Base-by-base conservation (phyloP, 64 coral and sea anemone genomes). In the Montipora efflorescens region DNA sequence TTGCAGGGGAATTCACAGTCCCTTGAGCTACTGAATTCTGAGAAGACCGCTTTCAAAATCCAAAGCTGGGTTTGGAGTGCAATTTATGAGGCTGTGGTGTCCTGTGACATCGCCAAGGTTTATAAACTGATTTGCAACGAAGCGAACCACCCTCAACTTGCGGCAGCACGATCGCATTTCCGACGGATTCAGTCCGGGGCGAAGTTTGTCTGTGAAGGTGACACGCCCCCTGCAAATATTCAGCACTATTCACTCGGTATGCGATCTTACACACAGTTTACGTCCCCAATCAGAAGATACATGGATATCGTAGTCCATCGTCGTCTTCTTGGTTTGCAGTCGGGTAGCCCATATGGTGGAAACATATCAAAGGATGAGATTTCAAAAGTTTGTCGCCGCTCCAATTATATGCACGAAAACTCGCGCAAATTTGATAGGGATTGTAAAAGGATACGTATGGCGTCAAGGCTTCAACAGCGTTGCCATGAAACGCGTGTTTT, bases 281-380 rank as follows among this genome's bases (percentile, higher is more conserved):
- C 97, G 23, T 98, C 97, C 11, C 97, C 97, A 13, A 98, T 98
- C 49, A 81, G 97, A 11, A 91, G 97, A 15, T 98, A 95, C 44
- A 91, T 93, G 15, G 97, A 98, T 78, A 94, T 98, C 67, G 81
- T 87, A 16, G 94, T 98, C 2, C 97, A 98, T 74, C 94, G 97
- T 16, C 59, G 79, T 5, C 59, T 90, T 47, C 71, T 92, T 80
- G 62, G 22, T 81, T 69, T 59, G 75, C 11, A 75, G 25, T 48
- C n/a, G 14, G 46, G 25, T 46, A 28, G 48, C 78, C 28, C 19
- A 13, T 46, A 48, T 7, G 20, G 28, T 13, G 20, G 44, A 21
- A 64, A 8, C 8, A 18, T 46, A 5, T 78, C 48, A 1, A 70
- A 84, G 79, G 88, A 93, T 9, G 96, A 95, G 15, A 82, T 96